phyloP scores from a whole-genome alignment of 2,797 vertebrate genomes.

The Nyctalus aviator region DNA sequence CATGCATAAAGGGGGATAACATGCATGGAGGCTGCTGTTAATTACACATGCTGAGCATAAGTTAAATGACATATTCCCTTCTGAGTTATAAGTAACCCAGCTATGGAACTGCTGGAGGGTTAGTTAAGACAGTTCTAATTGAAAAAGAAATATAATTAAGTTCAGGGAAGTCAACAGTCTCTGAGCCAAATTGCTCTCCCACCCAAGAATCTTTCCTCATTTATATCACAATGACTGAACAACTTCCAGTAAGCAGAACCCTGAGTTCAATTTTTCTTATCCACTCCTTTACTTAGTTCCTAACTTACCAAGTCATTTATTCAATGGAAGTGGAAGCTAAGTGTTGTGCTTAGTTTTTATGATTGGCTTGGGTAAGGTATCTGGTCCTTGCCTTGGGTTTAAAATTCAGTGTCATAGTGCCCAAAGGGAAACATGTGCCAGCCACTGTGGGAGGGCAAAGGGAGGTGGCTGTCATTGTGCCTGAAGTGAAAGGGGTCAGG shows the following conservation, averaged over 20 bases:
- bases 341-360: neutral
- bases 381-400: neutral
- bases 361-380: neutral
- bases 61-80: conserved; percentile 79
- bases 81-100: conserved; percentile 72
- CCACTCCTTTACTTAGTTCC: neutral
- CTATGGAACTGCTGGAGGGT: conserved; percentile 68
- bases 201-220: neutral
- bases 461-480: neutral
- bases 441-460: neutral
- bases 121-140: conserved; percentile 81
- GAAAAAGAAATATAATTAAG: conserved; percentile 80
- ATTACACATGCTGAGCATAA: conserved; percentile 69
- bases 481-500: neutral
- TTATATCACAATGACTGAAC: neutral
- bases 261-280: neutral
- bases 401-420: neutral
- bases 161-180: conserved; percentile 61
- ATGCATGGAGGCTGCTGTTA: conserved; percentile 32
- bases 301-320: neutral
- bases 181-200: conserved; percentile 21
- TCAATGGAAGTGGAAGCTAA: neutral
- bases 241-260: neutral
- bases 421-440: neutral
- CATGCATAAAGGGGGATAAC: neutral